A percentile compares a stretch with the other conserved stretches of the same genome.
Conservation (phyloP, 2,888 invertebrate genomes). For the Lepidonotus clava region DNA sequence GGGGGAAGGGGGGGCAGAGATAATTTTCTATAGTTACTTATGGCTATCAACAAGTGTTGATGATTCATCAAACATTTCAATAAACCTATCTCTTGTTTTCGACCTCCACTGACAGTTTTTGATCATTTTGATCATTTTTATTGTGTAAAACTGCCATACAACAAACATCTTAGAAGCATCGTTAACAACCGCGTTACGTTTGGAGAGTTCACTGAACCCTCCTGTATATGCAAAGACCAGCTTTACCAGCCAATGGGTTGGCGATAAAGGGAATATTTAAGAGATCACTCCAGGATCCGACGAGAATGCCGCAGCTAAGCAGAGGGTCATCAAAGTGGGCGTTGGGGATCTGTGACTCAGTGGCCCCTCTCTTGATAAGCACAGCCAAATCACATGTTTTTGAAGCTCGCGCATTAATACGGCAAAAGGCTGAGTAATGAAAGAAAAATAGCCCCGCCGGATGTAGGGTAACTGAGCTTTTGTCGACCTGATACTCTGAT, state of each 20-base stretch:
- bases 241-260: not conserved
- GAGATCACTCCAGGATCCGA: not conserved
- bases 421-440: not conserved
- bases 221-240: too few species aligned
- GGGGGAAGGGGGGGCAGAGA: too few species aligned
- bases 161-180: too few species aligned
- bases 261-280: not conserved
- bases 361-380: not conserved
- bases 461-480: not conserved
- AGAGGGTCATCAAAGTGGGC: not conserved
- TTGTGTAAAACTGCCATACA: too few species aligned
- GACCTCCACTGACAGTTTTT: too few species aligned
- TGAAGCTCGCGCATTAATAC: not conserved
- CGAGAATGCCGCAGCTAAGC: not conserved
- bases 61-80: too few species aligned
- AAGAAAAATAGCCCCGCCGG: slow-evolving; percentile 14
- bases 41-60: too few species aligned
- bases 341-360: not conserved
- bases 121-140: too few species aligned
- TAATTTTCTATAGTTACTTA: too few species aligned
- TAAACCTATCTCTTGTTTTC: too few species aligned
- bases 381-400: not conserved
- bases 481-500: not conserved
- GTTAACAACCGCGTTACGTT: too few species aligned
- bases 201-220: too few species aligned